Percentiles rank a stretch among this genome's conserved stretches.
Conservation (phyloP, 2,888 invertebrate species). For the Metallyticus violacea region DNA sequence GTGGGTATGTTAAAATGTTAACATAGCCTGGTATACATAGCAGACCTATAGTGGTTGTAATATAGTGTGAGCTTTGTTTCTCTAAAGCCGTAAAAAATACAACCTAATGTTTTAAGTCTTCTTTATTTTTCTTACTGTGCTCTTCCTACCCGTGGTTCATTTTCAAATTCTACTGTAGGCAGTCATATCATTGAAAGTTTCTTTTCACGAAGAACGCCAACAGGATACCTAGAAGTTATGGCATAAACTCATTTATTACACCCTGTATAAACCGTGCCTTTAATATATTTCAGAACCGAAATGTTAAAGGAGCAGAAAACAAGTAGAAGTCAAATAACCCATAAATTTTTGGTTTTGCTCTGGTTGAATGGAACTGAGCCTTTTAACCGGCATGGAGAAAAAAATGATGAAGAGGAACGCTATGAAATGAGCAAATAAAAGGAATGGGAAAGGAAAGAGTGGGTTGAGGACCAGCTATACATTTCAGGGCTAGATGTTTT, state of each 20-base stretch:
- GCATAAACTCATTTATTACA: background rate
- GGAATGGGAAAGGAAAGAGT: background rate
- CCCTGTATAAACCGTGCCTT: background rate
- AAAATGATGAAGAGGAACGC: background rate
- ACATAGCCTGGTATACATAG: too few species aligned
- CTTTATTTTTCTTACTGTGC: too few species aligned
- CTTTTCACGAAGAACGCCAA: background rate
- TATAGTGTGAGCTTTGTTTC: too few species aligned
- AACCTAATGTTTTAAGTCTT: too few species aligned
- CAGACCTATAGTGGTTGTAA: too few species aligned
- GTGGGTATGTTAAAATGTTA: too few species aligned
- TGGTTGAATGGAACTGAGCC: background rate
- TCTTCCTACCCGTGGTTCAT: too few species aligned
- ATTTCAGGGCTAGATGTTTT: background rate
- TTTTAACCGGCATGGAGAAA: background rate
- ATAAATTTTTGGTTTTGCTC: background rate
- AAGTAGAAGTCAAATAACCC: background rate
- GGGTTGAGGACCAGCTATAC: background rate
- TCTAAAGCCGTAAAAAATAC: too few species aligned
- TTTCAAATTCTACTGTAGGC: too few species aligned
- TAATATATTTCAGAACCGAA: background rate
- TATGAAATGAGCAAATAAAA: background rate
- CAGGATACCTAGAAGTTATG: background rate
- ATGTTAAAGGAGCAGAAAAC: background rate
- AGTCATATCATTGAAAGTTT: too few species aligned